Conservation (phyloP, 1,140 invertebrate genomes). For the Acromyrmex charruanus region DNA sequence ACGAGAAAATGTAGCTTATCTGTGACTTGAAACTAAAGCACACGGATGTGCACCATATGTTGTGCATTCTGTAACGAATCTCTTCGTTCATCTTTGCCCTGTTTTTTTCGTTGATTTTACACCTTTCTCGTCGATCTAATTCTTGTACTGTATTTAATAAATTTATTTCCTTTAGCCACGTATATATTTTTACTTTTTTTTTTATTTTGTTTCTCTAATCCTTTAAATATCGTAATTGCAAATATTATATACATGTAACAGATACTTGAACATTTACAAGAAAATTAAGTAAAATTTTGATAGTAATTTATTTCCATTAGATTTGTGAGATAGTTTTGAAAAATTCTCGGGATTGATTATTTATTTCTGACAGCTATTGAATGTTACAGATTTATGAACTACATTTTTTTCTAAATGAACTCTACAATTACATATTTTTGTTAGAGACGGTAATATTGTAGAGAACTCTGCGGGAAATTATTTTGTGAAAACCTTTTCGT, state of each 20-base stretch:
- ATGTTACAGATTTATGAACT: background rate
- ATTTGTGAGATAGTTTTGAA: background rate
- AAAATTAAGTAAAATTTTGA: background rate
- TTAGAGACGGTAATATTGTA: background rate
- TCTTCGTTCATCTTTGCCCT: conserved; percentile 68
- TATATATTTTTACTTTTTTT: background rate
- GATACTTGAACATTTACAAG: background rate
- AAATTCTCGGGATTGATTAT: background rate
- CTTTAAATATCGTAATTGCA: background rate
- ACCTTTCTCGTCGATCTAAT: background rate
- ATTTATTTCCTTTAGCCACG: background rate
- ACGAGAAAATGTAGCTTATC: conserved; percentile 64
- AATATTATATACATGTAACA: background rate
- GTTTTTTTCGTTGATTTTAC: conserved; percentile 22
- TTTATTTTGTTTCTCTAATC: background rate
- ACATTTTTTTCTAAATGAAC: background rate
- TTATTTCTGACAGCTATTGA: background rate
- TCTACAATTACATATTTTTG: background rate
- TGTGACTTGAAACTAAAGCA: conserved; percentile 38
- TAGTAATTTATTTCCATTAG: background rate
- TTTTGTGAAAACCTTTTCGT: background rate
- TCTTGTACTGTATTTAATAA: background rate
- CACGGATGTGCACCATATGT: conserved; percentile 81
- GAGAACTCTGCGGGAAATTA: background rate
- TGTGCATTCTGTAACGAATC: conserved; percentile 72